phyloP scores from a whole-genome alignment of 2,888 invertebrate genomes.

The Pyrgus malvae region DNA sequence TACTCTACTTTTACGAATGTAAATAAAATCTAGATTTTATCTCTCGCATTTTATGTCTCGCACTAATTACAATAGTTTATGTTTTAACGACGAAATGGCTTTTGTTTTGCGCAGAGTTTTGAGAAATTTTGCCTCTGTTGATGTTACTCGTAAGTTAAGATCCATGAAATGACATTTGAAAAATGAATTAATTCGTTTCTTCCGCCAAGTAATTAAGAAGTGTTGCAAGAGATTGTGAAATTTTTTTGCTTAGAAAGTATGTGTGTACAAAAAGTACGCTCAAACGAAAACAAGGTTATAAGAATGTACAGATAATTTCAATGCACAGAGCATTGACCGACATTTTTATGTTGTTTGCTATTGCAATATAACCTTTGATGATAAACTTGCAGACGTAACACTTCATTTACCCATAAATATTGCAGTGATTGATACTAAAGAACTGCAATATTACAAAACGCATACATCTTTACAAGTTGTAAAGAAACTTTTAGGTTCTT shows the following conservation, averaged over 20 bases:
- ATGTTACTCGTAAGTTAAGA: constrained; percentile 2
- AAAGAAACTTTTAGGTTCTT: too few species aligned
- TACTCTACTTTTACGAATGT: too few species aligned
- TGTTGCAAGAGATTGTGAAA: constrained; percentile 22
- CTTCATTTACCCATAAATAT: neutral
- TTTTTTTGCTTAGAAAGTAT: constrained; percentile 23
- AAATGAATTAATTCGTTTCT: constrained; percentile 15
- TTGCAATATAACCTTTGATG: constrained; percentile 22
- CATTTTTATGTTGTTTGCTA: constrained; percentile 26
- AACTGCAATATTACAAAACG: too few species aligned
- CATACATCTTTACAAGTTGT: too few species aligned
- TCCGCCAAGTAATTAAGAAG: constrained; percentile 15
- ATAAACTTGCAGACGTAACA: neutral
- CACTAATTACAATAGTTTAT: neutral
- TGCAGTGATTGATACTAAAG: too few species aligned
- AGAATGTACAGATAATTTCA: constrained; percentile 17
- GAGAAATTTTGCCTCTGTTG: neutral
- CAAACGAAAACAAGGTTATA: constrained; percentile 21
- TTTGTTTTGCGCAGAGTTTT: neutral
- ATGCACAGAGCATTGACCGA: constrained; percentile 21
- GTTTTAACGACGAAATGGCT: neutral
- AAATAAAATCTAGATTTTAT: too few species aligned
- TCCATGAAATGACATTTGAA: constrained; percentile 10
- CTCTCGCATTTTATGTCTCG: neutral
- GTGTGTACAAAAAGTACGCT: constrained; percentile 12